Evolutionary conservation across 2,113 vertebrate genomes (phyloP).

Genomic region (Loxodonta africana): DNA sequence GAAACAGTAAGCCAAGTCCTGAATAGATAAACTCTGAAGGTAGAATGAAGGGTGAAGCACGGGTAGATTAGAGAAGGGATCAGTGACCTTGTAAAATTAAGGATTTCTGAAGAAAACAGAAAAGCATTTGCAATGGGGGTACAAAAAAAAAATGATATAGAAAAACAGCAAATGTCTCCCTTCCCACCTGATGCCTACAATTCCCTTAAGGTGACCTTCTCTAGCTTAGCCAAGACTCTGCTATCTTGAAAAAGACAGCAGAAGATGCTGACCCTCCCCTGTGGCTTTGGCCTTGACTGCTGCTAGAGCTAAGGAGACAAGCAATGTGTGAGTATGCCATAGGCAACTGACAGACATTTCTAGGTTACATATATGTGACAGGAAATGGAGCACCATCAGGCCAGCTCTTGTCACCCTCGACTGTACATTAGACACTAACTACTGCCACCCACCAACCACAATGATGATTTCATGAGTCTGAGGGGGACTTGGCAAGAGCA

Average conservation of each 20-base stretch:
- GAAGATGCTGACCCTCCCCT: neutral
- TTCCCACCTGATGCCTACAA: neutral
- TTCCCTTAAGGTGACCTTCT: neutral
- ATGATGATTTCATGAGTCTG: neutral
- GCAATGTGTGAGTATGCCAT: no score
- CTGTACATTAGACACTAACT: rapidly evolving
- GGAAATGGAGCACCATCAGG: rapidly evolving
- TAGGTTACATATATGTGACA: neutral
- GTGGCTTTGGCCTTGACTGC: neutral
- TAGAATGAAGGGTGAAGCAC: neutral
- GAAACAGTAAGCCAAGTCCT: conserved; percentile 66
- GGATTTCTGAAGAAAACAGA: conserved; percentile 6
- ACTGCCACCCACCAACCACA: no score
- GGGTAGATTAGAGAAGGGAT: neutral
- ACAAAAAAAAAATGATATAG: neutral
- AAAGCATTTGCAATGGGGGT: neutral
- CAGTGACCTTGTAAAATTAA: neutral
- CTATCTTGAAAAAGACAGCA: neutral
- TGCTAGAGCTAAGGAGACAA: neutral
- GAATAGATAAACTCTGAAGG: conserved; percentile 65
- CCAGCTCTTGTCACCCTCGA: neutral
- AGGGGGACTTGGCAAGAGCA: no score
- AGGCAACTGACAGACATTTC: neutral
- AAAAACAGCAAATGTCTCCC: neutral
- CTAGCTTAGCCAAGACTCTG: neutral